These are phyloP conservation scores for Apis florea DNA, from an alignment of 1,140 invertebrate species.

Conservation along the genomic window DNA sequence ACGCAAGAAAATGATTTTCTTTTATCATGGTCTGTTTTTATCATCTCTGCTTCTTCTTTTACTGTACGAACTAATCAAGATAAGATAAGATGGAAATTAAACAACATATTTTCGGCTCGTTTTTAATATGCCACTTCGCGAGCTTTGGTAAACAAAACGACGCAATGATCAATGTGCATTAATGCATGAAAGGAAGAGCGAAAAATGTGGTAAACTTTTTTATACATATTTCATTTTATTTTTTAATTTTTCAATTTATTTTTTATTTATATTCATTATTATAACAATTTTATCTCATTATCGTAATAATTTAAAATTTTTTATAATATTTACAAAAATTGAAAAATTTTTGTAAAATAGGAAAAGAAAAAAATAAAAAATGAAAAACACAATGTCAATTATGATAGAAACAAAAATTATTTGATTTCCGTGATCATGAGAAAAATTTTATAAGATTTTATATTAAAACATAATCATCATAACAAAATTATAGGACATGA, in stretches of 20 bases:
- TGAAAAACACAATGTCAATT: neutral
- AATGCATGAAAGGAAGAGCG: neutral
- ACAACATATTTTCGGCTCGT: slow-evolving; percentile 47
- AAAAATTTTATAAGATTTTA: slow-evolving; percentile 25
- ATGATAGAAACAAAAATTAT: neutral
- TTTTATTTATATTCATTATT: neutral
- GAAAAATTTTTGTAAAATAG: neutral
- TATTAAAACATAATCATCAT: slow-evolving; percentile 20
- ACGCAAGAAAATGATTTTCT: slow-evolving; percentile 34
- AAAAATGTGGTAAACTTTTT: neutral
- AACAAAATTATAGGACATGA: slow-evolving; percentile 40
- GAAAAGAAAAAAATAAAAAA: neutral
- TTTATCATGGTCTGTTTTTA: slow-evolving; percentile 31
- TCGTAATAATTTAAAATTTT: neutral
- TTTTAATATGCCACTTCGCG: neutral
- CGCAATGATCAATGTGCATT: slow-evolving; percentile 12
- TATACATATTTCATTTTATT: neutral
- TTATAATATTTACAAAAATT: neutral
- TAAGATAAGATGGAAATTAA: slow-evolving; percentile 42
- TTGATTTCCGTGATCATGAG: neutral
- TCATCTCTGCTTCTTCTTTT: slow-evolving; percentile 33
- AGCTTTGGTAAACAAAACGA: slow-evolving; percentile 16
- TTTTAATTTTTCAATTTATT: neutral
- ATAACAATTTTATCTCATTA: neutral
- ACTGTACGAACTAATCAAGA: slow-evolving; percentile 24